Evolutionary conservation across 2,888 invertebrate genomes (phyloP), one percentile per base, ranked within the genome.

Genomic region (Halictus ligatus): DNA sequence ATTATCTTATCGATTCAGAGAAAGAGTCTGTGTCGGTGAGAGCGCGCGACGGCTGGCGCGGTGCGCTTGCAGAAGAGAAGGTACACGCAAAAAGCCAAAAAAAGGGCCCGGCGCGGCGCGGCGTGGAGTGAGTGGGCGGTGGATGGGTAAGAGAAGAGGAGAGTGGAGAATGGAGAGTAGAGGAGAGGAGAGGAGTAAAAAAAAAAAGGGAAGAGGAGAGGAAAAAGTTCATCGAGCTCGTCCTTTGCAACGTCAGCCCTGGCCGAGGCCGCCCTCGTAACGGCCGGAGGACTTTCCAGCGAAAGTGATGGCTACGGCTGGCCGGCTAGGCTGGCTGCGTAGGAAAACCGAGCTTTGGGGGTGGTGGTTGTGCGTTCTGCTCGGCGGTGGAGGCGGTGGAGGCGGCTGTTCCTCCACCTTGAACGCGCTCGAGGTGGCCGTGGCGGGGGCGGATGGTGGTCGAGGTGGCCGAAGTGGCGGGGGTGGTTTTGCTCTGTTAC

Each of bases 291-390:
- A 89, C 85, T 87, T 91, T 89, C 86, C 76, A 88, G 91, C 91
- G 94, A 94, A 94, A 94, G 94, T 93, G 93, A 93, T 93, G 93
- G 92, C 90, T 89, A 90, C 91, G 89, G 91, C 83, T 88, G 84
- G 87, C 86, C 91, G 90, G 89, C 71, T 43, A 43, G 40, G 89
- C 71, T 43, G 43, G 40, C 86, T 90, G 91, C 91, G 93, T 89
- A 90, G 89, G 87, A 89, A 90, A 87, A 71, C 40, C 40, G 40
- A 87, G 80, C 84, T 78, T 29, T 54, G 80, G 84, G 79, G 84
- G 84, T 72, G 77, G 85, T 69, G 69, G 69, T 84, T 83, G 81
- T 81, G 81, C 81, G 86, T 81, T 76, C n/a, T 58, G 81, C n/a
- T 78, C 81, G 78, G 58, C 79, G 80, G 25, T 64, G 85, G 85